Evolutionary conservation across 2,113 vertebrate species (phyloP), one percentile per base, ranked within the genome.

Genomic region (Arizona elegans): DNA sequence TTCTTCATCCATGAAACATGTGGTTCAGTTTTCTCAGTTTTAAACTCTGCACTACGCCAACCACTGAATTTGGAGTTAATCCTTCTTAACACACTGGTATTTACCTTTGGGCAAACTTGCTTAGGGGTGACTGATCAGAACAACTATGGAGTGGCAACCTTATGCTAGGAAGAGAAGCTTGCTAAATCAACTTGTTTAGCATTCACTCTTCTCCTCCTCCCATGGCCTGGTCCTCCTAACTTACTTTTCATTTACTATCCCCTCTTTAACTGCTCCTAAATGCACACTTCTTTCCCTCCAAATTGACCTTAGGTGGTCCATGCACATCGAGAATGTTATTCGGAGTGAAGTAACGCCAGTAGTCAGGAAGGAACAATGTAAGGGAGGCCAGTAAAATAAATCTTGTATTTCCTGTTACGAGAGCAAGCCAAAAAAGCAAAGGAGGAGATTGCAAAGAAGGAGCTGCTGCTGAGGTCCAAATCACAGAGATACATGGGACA

Each of bases 371-470:
- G 97, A 98, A 98, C 97, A 97, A 97, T 97, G 97, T 97, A 97
- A 97, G 97, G 98, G 96, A 97, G 95, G 97, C 97, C 98, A 98
- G 98, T 97, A 98, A 97, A 98, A 98, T 98, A 98, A 98, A 98
- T 98, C 97, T 98, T 91, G 90, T 97, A 97, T 98, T 98, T 98
- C 97, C 98, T 98, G 97, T 98, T 96, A 96, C 97, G 97, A 96
- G 97, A 95, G 96, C 91, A 95, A 97, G 97, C 97, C 97, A 98
- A 97, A 95, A 97, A 95, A 97, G 96, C 97, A 96, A 96, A 96
- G 96, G 98, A 97, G 96, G 97, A 97, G 97, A 97, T 96, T 96
- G 96, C 97, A 97, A 97, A 96, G 97, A 97, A 97, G 95, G 97
- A 97, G 96, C 96, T 95, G 23, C 43, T 59, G 93, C 96, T 96